phyloP scores from a whole-genome alignment of 2,888 invertebrate species.

The Platycnemis pennipes region DNA sequence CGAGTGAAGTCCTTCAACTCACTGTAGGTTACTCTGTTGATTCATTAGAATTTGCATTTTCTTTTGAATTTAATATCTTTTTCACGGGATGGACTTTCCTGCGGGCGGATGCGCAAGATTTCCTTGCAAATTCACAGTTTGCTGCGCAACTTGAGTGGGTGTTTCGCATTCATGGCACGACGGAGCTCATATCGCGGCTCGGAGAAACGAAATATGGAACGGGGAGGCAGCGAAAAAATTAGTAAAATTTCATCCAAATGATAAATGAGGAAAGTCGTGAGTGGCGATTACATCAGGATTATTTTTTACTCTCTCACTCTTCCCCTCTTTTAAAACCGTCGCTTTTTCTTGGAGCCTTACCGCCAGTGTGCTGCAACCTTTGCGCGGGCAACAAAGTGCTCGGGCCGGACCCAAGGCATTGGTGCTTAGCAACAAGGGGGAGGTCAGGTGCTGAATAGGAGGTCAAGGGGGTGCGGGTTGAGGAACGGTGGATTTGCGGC shows the following conservation, averaged over 20 bases:
- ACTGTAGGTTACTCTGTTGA: too few relatives aligned
- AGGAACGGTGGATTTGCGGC: background rate
- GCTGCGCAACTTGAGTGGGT: background rate
- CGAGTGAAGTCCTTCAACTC: too few relatives aligned
- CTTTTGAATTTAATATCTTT: too few relatives aligned
- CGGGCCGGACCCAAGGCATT: background rate
- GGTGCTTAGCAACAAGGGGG: background rate
- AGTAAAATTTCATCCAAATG: background rate
- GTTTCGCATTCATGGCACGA: background rate
- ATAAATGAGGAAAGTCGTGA: background rate
- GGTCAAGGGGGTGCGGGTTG: background rate
- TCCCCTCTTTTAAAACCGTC: background rate
- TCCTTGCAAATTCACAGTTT: background rate
- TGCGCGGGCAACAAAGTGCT: background rate
- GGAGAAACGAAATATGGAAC: background rate
- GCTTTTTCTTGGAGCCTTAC: background rate
- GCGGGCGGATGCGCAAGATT: background rate
- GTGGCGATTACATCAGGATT: background rate
- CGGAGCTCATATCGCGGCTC: background rate
- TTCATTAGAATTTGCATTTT: too few relatives aligned
- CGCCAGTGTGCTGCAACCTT: background rate
- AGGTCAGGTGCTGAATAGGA: background rate
- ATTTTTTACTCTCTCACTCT: background rate
- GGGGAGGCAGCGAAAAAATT: background rate
- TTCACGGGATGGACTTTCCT: too few relatives aligned